Conservation (phyloP, 2,888 invertebrate species). For the Eupithecia insigniata region DNA sequence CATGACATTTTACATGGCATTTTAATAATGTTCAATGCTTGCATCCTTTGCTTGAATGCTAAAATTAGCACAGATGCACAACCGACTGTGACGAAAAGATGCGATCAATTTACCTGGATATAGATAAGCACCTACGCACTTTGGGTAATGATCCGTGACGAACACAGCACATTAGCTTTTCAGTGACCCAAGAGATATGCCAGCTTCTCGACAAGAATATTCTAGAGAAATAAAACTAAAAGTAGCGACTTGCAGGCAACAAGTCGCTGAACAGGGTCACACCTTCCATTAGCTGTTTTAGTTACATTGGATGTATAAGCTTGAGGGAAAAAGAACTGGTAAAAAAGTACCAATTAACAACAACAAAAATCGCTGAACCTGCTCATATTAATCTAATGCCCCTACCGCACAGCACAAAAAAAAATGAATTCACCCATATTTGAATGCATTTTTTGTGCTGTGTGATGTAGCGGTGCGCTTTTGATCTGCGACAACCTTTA, state of each 20-base stretch:
- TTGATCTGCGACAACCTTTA: too few species aligned
- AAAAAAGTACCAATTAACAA: background rate
- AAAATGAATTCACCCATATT: too few species aligned
- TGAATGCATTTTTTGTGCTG: too few species aligned
- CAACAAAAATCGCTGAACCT: background rate
- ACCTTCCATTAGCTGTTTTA: background rate
- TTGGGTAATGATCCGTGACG: slow-evolving; percentile 24
- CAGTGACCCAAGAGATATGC: slow-evolving; percentile 16
- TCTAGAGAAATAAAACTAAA: background rate
- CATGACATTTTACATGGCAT: background rate
- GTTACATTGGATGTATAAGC: background rate
- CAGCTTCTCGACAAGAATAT: slow-evolving; percentile 7
- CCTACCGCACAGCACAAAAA: too few species aligned
- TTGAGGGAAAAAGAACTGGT: background rate
- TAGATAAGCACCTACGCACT: slow-evolving; percentile 14
- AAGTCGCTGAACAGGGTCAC: background rate
- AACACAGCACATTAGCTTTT: slow-evolving; percentile 24
- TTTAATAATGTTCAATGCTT: background rate
- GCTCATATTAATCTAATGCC: too few species aligned
- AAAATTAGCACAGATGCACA: slow-evolving; percentile 8
- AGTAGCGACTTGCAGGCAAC: background rate
- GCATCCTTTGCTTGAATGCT: background rate
- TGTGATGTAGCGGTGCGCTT: too few species aligned
- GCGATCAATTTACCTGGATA: slow-evolving; percentile 13
- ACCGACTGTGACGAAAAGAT: slow-evolving; percentile 12